These are phyloP conservation scores for Stigmatopora nigra DNA, from an alignment of 2,113 vertebrate genomes.

Conservation along the genomic window DNA sequence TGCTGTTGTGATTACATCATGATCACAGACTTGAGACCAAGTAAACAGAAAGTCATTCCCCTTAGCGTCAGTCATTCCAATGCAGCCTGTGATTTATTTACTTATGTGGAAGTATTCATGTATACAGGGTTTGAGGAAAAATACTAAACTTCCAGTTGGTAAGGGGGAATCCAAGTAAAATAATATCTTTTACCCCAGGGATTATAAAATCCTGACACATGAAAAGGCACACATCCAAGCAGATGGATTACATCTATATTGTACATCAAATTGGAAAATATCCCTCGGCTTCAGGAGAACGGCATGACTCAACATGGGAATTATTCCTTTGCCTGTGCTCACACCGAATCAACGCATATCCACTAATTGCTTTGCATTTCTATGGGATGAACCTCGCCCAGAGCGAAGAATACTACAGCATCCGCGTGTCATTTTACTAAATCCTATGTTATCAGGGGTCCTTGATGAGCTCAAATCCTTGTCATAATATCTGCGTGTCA, in stretches of 20 bases:
- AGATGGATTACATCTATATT: constrained; percentile 14
- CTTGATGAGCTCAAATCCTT: constrained; percentile 39
- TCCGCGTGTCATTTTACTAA: constrained; percentile 21
- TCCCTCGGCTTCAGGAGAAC: constrained; percentile 25
- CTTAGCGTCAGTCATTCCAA: constrained; percentile 38
- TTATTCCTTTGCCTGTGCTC: constrained; percentile 21
- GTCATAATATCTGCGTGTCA: constrained; percentile 32
- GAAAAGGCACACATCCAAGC: background rate
- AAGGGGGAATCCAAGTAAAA: background rate
- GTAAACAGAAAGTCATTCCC: constrained; percentile 42
- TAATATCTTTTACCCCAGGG: background rate
- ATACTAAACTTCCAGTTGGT: constrained; percentile 14
- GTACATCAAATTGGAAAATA: constrained; percentile 10
- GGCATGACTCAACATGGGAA: constrained; percentile 25
- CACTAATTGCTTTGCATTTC: constrained; percentile 38
- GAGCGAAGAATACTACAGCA: constrained; percentile 20
- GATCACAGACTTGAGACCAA: constrained; percentile 43
- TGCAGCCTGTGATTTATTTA: constrained; percentile 32
- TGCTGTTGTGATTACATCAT: constrained; percentile 37
- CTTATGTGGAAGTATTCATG: constrained; percentile 1
- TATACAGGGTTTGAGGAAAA: background rate
- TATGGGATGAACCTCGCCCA: constrained; percentile 33
- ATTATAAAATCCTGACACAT: constrained; percentile 11
- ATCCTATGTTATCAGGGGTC: constrained; percentile 2
- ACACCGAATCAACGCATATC: constrained; percentile 21